Conservation (phyloP, 2,888 invertebrate genomes). For the Hydraecia micacea region DNA sequence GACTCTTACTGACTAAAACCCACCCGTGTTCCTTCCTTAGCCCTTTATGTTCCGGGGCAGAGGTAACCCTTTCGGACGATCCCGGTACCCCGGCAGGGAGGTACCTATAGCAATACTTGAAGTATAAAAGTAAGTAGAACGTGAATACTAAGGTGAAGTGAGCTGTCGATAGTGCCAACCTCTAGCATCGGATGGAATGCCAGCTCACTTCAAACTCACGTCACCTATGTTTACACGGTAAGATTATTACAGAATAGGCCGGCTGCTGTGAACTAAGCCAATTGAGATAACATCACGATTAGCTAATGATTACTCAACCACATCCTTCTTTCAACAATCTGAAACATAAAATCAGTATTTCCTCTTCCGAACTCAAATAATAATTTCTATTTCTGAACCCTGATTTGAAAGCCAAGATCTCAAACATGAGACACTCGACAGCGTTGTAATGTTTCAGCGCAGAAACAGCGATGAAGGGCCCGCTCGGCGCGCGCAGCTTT, state of each 20-base stretch:
- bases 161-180: not conserved
- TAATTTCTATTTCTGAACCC: constrained; percentile 54
- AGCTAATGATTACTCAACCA: constrained; percentile 37
- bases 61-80: no score
- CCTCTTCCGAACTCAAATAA: constrained; percentile 50
- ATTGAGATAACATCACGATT: constrained; percentile 37
- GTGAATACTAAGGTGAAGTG: not conserved
- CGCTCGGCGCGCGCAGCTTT: constrained; percentile 71
- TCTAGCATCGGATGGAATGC: not conserved
- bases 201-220: not conserved
- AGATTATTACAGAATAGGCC: not conserved
- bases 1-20: no score
- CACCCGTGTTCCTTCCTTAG: no score
- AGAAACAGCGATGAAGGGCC: constrained; percentile 70
- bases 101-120: not conserved
- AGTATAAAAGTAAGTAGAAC: not conserved
- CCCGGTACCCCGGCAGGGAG: no score
- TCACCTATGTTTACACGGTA: not conserved
- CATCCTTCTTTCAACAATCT: constrained; percentile 41
- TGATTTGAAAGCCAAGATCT: constrained; percentile 61
- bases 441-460: constrained; percentile 59
- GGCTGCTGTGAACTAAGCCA: constrained; percentile 19
- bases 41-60: no score
- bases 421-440: constrained; percentile 57
- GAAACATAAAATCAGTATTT: constrained; percentile 33